These are phyloP conservation scores for Tenualosa ilisha DNA, from an alignment of 2,797 vertebrate genomes.

Conservation along the genomic window DNA sequence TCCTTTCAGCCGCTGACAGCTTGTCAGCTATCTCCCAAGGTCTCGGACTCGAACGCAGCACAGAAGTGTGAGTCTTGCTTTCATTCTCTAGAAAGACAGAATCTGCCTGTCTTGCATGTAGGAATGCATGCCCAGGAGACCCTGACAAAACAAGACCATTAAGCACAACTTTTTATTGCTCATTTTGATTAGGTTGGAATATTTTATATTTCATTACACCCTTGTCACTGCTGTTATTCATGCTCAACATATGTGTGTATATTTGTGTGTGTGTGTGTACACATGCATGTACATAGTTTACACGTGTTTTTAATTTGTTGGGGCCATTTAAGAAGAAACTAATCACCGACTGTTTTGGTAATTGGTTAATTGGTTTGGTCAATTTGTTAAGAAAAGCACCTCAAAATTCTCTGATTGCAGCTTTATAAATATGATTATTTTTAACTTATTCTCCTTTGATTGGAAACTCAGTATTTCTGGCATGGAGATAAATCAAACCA, in stretches of 20 bases:
- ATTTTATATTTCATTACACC: neutral
- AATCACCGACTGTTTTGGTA: too few species aligned
- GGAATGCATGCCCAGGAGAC: neutral
- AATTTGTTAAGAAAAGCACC: too few species aligned
- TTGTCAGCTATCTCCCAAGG: constrained; percentile 3
- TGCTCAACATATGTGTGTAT: neutral
- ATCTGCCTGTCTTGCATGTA: neutral
- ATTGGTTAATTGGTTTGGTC: too few species aligned
- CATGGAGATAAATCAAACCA: too few species aligned
- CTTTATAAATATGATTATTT: too few species aligned
- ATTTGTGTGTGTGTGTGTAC: constrained; percentile 1
- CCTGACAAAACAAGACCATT: neutral
- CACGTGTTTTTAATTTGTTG: too few species aligned
- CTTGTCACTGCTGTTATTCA: neutral
- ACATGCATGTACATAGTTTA: too few species aligned
- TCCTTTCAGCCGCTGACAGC: neutral
- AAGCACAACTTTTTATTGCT: neutral
- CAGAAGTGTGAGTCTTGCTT: neutral
- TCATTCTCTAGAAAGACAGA: neutral
- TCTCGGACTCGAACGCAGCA: neutral
- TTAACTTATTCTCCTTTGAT: too few species aligned
- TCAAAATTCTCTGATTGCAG: too few species aligned
- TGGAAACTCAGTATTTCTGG: too few species aligned
- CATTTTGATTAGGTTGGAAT: neutral
- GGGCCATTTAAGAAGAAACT: too few species aligned